Percentiles rank a stretch among this genome's conserved stretches.
These are phyloP conservation scores for Syngnathus acus DNA, from an alignment of 2,797 vertebrate genomes.

Conservation along the genomic window DNA sequence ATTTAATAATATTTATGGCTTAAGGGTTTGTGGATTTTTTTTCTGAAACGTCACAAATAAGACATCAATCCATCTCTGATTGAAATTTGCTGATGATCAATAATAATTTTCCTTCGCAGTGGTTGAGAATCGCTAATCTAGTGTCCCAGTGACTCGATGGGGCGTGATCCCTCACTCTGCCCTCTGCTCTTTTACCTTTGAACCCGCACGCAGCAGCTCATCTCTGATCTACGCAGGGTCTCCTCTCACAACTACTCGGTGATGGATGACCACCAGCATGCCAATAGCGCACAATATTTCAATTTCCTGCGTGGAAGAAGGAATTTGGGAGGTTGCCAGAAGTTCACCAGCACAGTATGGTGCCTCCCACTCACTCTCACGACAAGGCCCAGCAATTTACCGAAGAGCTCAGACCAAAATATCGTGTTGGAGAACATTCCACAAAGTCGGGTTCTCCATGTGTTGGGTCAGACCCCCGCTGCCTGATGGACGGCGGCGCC, in stretches of 20 bases:
- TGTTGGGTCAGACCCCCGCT: slow-evolving; percentile 39
- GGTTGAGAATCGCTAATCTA: slow-evolving; percentile 8
- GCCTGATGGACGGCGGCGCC: slow-evolving; percentile 29
- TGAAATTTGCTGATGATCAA: too few relatives aligned
- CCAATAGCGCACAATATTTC: slow-evolving; percentile 89
- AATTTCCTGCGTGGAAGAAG: slow-evolving; percentile 84
- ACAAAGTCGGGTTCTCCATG: slow-evolving; percentile 41
- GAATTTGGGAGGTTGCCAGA: slow-evolving; percentile 84
- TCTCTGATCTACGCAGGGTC: slow-evolving; percentile 58
- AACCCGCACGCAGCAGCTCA: slow-evolving; percentile 56
- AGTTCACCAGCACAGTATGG: slow-evolving; percentile 93
- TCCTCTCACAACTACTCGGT: slow-evolving; percentile 62
- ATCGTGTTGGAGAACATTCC: slow-evolving; percentile 77
- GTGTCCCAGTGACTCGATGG: slow-evolving; percentile 22
- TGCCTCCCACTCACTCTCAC: slow-evolving; percentile 68
- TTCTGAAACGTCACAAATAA: too few relatives aligned
- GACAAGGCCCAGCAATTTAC: slow-evolving; percentile 60
- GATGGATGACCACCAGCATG: slow-evolving; percentile 83
- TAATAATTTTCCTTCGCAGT: background rate
- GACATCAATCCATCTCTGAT: too few relatives aligned
- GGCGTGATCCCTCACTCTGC: slow-evolving; percentile 28
- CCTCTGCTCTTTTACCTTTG: slow-evolving; percentile 61
- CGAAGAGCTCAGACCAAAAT: slow-evolving; percentile 77
- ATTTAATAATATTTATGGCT: too few relatives aligned
- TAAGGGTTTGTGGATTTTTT: too few relatives aligned